These are phyloP conservation scores for Dorcus hopei DNA, from an alignment of 2,888 invertebrate species.

Conservation along the genomic window DNA sequence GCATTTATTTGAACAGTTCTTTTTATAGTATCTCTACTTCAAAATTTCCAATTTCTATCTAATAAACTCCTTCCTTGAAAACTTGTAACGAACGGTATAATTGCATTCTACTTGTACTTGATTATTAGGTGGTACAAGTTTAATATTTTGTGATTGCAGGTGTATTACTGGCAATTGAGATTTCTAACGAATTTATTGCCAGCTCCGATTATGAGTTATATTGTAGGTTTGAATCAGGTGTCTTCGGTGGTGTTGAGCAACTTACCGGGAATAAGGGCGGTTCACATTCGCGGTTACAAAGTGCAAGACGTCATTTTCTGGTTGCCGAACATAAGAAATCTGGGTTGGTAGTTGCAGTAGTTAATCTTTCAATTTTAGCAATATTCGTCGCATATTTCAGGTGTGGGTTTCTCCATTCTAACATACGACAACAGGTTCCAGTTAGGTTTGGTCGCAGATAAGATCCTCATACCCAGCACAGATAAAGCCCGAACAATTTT, in stretches of 20 bases:
- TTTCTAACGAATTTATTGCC: slow-evolving; percentile 10
- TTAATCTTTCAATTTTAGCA: too few species aligned
- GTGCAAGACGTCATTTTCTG: slow-evolving; percentile 13
- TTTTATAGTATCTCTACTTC: too few species aligned
- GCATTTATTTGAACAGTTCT: too few species aligned
- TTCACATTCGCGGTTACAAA: slow-evolving; percentile 3
- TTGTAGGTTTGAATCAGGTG: slow-evolving; percentile 2
- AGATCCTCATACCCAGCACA: background rate
- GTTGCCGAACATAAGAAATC: slow-evolving; percentile 7
- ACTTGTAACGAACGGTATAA: too few species aligned
- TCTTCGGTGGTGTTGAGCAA: slow-evolving; percentile 8
- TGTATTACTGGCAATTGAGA: slow-evolving; percentile 10
- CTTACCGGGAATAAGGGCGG: slow-evolving; percentile 8
- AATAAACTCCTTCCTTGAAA: too few species aligned
- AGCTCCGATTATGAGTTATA: background rate
- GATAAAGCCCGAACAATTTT: background rate
- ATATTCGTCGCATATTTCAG: background rate
- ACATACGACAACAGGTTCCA: background rate
- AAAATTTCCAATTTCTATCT: too few species aligned
- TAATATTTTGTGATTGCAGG: background rate
- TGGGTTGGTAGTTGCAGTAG: background rate
- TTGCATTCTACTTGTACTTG: too few species aligned
- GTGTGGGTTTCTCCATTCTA: background rate
- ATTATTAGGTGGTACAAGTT: too few species aligned
- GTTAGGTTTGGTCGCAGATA: background rate